Evolutionary conservation across 2,797 vertebrate genomes (phyloP).

Genomic region (Vespertilio murinus): DNA sequence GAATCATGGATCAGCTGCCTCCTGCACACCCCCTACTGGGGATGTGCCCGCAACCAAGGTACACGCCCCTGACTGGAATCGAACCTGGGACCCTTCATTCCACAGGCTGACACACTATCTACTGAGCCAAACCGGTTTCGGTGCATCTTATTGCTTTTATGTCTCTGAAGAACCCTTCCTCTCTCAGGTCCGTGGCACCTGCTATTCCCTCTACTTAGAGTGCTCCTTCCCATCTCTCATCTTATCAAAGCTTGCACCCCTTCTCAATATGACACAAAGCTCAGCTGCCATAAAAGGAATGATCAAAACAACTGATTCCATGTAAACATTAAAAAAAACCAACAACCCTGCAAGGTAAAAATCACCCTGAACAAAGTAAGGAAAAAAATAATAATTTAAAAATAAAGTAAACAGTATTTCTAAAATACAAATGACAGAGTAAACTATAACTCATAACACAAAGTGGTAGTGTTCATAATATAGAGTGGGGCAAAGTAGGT

Average conservation of each 20-base stretch:
- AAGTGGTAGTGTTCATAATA: background rate
- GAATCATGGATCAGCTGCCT: no score
- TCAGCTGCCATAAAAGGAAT: background rate
- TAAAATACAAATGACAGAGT: background rate
- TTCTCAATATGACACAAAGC: background rate
- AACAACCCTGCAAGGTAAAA: background rate
- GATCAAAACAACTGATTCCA: background rate
- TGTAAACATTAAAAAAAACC: background rate
- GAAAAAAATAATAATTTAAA: background rate
- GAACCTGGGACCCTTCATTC: no score
- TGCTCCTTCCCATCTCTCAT: background rate
- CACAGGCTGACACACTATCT: no score
- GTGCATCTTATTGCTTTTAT: background rate
- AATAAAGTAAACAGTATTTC: background rate
- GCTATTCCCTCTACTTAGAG: background rate
- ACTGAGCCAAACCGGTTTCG: no score
- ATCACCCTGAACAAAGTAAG: background rate
- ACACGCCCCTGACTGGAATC: no score
- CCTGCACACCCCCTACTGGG: no score
- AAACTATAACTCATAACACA: background rate
- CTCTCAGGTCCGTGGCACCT: background rate
- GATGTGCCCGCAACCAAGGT: no score
- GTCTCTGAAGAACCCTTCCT: background rate
- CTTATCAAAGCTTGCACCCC: background rate
- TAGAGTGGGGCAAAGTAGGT: background rate